Base-by-base conservation (phyloP, 2,797 vertebrate species). In the Alcedo atthis region DNA sequence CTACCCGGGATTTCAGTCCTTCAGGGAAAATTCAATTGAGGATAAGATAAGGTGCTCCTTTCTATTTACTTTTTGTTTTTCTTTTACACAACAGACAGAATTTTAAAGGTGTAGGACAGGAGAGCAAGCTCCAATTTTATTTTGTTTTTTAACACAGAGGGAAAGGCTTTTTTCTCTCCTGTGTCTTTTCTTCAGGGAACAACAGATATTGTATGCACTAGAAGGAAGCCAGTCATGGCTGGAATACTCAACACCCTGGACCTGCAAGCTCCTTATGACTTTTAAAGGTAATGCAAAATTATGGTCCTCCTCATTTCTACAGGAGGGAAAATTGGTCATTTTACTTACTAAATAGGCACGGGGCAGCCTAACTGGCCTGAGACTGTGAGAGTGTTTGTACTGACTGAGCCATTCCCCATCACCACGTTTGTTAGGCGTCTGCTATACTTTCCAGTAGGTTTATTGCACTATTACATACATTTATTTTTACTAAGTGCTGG, bases 31-130 rank as follows among this genome's bases (percentile, higher is more conserved):
- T 74, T 81, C 86, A 91, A 9, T 6, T 90, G 81, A 82, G 87
- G 91, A 87, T 81, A 94, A 88, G 85, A 80, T 92, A 93, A 93
- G 57, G 80, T 87, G 70, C 58, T 93, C 32, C 55, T 53, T 81
- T 81, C 55, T 94, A 53, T 91, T 88, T 93, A 83, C 30, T 43
- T 55, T n/a, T 84, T 66, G 55, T 69, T 81, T 62, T 67, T 18
- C 32, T 88, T 85, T 74, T 19, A 89, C 68, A 90, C 68, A 92
- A 87, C 81, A 81, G 68, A 85, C 53, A 86, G 90, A 95, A 94
- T 96, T 94, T 92, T 91, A 91, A 90, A 94, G 90, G 68, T 61
- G 68, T 51, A 84, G 48, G 48, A 93, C 51, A 70, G 51, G n/a
- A 77, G 9, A 77, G 58, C 9, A 58, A 32, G 26, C n/a, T 85